These are phyloP conservation scores for Standfussiana lucernea DNA, from an alignment of 2,888 invertebrate species.

Conservation along the genomic window DNA sequence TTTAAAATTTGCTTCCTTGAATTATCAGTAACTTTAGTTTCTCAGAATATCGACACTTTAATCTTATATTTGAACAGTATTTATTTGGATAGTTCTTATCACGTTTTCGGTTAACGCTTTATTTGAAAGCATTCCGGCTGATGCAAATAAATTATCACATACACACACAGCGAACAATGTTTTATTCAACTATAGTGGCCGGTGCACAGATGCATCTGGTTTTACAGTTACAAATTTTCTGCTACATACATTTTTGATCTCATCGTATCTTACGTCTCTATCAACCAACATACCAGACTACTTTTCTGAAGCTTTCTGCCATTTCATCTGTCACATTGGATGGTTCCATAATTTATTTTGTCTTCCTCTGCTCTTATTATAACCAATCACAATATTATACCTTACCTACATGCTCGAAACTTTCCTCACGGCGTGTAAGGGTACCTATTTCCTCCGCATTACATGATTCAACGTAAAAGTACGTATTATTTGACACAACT, in stretches of 20 bases:
- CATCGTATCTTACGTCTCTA: not conserved
- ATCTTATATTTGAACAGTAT: not conserved
- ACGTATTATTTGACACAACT: slow-evolving; percentile 6
- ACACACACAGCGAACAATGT: not conserved
- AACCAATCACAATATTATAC: not conserved
- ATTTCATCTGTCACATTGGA: not conserved
- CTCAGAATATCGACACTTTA: not conserved
- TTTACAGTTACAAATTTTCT: not conserved
- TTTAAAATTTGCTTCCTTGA: not conserved
- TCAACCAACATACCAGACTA: not conserved
- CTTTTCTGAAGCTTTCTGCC: not conserved
- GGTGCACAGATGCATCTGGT: not conserved
- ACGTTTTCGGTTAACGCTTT: not conserved
- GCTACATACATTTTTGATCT: not conserved
- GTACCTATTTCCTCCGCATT: not conserved
- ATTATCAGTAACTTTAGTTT: not conserved
- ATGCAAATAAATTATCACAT: not conserved
- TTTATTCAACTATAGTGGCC: not conserved
- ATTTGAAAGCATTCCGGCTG: not conserved
- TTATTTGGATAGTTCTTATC: not conserved
- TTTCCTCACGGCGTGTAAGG: not conserved
- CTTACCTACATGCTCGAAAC: not conserved
- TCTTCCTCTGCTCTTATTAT: not conserved
- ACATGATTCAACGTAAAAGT: not conserved
- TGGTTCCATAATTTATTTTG: not conserved